These are phyloP conservation scores for Todiramphus saurophagus DNA, from an alignment of 2,113 vertebrate species.

Conservation along the genomic window DNA sequence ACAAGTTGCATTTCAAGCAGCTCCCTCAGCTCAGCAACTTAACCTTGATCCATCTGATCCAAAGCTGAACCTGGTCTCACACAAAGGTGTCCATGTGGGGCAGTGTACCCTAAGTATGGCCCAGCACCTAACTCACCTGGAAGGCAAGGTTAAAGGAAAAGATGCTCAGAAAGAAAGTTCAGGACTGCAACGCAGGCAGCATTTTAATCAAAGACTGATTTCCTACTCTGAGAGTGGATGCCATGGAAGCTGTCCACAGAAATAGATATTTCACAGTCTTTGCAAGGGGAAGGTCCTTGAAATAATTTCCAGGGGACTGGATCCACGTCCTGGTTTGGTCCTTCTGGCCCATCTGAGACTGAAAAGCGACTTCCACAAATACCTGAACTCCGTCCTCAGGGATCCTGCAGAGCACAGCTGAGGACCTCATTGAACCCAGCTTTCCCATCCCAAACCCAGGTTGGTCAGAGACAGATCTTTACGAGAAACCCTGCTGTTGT, in stretches of 20 bases:
- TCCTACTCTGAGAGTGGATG: not conserved
- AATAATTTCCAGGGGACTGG: not conserved
- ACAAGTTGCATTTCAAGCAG: not conserved
- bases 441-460: not conserved
- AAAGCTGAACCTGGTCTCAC: not conserved
- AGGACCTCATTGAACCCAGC: not conserved
- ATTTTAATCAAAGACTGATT: not conserved
- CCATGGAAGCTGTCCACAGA: not conserved
- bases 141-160: not conserved
- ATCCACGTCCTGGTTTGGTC: not conserved
- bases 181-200: not conserved
- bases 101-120: accelerated
- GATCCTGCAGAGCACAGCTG: not conserved
- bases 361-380: not conserved
- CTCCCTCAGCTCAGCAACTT: not conserved
- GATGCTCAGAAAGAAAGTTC: not conserved
- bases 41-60: not conserved
- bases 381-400: not conserved
- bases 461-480: not conserved
- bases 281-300: not conserved
- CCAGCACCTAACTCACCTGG: not conserved
- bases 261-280: not conserved
- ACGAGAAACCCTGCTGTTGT: not conserved
- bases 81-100: not conserved
- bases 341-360: not conserved